Evolutionary conservation across 2,797 vertebrate species (phyloP), one percentile per base, ranked within the genome.

Genomic region (Sebastes baramenuke): DNA sequence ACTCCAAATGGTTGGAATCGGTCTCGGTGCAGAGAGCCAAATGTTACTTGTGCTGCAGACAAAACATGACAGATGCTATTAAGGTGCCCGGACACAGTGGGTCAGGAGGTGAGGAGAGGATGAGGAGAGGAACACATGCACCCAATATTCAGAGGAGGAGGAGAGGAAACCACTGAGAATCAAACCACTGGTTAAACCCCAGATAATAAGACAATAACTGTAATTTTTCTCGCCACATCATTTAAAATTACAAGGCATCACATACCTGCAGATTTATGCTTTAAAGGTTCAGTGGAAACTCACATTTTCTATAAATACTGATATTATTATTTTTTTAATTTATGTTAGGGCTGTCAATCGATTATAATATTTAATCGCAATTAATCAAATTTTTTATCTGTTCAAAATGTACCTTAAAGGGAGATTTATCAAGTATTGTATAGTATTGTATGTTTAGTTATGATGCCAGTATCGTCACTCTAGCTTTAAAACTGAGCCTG

Each of bases 51-150:
- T 77, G 81, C 69, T 86, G 38, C 75, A 89, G 87, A 89, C 87
- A 86, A 30, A 93, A 92, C 85, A 87, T 89, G 93, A 91, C 88
- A 92, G 86, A 91, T 88, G 89, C 86, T 86, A 32, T 88, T 74
- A 80, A 79, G 80, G 75, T 91, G 79, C 68, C 81, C 27, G 42
- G 72, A 77, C 82, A 88, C 86, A 82, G 74, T 9, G 46, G 87
- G 87, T 90, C 87, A 86, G 83, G 85, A 72, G 86, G 85, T 77
- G 82, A 91, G 72, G 27, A 58, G 83, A 67, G 80, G 87, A 78
- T 83, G 90, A 36, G 67, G 75, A 80, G 82, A 0, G 75, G 49
- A 82, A 77, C 74, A 85, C 84, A 85, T 87, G 81, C 54, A 60
- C 70, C 38, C 8, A 69, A 60, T 80, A 72, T 32, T 58, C 4